A percentile compares a stretch with the other conserved stretches of the same genome.
These are phyloP conservation scores for Mustela lutreola DNA, from an alignment of 2,113 vertebrate species.

Conservation along the genomic window DNA sequence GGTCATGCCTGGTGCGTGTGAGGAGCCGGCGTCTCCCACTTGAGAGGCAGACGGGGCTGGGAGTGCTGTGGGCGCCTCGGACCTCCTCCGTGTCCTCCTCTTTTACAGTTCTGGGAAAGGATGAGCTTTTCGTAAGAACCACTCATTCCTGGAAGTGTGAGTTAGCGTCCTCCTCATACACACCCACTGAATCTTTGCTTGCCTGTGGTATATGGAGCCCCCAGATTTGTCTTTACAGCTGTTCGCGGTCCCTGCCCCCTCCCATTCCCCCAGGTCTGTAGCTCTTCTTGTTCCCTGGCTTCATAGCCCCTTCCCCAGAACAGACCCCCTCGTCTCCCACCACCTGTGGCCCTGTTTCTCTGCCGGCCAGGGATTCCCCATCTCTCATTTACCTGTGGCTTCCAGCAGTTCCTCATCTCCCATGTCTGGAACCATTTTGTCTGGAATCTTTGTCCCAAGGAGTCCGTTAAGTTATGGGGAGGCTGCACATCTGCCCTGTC, in stretches of 20 bases:
- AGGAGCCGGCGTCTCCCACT: conserved; percentile 24
- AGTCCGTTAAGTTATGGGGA: conserved; percentile 66
- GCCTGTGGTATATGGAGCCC: conserved; percentile 15
- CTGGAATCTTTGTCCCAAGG: conserved; percentile 74
- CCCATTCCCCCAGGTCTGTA: neutral
- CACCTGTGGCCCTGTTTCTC: conserved; percentile 76
- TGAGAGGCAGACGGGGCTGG: neutral
- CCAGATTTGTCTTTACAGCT: neutral
- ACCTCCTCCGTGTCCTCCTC: conserved; percentile 1
- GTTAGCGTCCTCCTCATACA: conserved; percentile 65
- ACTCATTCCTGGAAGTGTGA: conserved; percentile 74
- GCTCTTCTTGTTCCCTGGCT: neutral
- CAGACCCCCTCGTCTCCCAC: neutral
- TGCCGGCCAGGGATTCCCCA: neutral
- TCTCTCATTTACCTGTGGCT: conserved; percentile 68
- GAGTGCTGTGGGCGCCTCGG: conserved; percentile 10
- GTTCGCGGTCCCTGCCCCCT: neutral
- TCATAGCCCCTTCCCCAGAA: neutral
- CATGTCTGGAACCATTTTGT: conserved; percentile 78
- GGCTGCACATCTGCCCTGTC: neutral
- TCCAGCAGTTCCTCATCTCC: conserved; percentile 26
- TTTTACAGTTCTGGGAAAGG: conserved; percentile 31
- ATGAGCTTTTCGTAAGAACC: conserved; percentile 50
- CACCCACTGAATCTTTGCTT: conserved; percentile 68
- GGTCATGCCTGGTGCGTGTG: neutral